Evolutionary conservation across 2,113 vertebrate species (phyloP).

Genomic region (Edolisoma coerulescens): DNA sequence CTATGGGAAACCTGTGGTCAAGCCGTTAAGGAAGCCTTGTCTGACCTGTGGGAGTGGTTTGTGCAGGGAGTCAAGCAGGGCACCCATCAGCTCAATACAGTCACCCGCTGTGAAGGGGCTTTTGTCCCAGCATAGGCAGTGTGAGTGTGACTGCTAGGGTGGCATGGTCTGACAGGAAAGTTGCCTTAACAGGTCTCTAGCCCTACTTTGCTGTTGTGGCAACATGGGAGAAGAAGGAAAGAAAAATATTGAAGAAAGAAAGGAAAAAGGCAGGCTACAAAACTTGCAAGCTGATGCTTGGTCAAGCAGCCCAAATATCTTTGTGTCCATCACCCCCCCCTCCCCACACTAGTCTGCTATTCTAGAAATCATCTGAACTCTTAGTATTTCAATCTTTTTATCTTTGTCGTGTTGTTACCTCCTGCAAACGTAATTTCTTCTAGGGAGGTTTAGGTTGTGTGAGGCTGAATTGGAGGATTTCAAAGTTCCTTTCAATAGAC

Average conservation of each 20-base stretch:
- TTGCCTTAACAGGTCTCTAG: not conserved
- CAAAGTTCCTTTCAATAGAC: not conserved
- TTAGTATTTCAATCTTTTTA: not conserved
- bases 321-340: fast-evolving
- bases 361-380: not conserved
- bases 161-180: not conserved
- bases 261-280: not conserved
- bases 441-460: not conserved
- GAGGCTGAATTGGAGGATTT: not conserved
- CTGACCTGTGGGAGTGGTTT: not conserved
- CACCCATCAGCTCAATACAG: not conserved
- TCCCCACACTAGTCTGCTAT: not conserved
- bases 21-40: not conserved
- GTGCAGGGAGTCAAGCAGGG: not conserved
- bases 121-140: not conserved
- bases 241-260: not conserved
- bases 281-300: not conserved
- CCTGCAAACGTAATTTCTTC: fast-evolving
- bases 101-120: fast-evolving
- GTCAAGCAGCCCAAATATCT: not conserved
- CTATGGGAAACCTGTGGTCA: not conserved
- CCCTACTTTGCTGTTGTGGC: not conserved
- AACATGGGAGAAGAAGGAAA: not conserved
- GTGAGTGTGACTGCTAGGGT: not conserved
- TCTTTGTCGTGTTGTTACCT: not conserved